Percentiles rank a stretch among this genome's conserved stretches.
These are phyloP conservation scores for Solenodon paradoxus DNA, from an alignment of 2,113 vertebrate genomes.

Conservation along the genomic window DNA sequence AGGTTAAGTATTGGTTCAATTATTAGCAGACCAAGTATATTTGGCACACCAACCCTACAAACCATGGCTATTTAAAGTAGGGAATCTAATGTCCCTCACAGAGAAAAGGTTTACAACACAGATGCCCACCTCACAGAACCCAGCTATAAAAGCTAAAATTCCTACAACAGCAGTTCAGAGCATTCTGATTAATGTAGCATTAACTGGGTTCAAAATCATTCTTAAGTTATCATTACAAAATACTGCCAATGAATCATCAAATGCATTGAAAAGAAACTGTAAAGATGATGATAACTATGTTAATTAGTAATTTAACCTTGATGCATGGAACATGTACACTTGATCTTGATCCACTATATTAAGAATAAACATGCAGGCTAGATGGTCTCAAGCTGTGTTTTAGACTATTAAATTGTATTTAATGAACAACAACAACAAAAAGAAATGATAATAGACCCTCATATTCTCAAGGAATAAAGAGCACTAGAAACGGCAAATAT, in stretches of 20 bases:
- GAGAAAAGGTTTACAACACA: constrained; percentile 96
- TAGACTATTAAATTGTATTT: constrained; percentile 50
- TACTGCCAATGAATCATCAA: constrained; percentile 80
- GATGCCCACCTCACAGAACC: constrained; percentile 91
- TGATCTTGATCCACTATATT: constrained; percentile 34
- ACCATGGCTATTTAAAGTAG: constrained; percentile 86
- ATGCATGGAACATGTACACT: neutral
- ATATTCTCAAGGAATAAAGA: neutral
- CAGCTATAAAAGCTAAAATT: constrained; percentile 81
- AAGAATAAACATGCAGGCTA: constrained; percentile 56
- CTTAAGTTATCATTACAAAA: constrained; percentile 91
- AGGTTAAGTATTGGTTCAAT: constrained; percentile 83
- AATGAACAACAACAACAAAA: too few relatives aligned
- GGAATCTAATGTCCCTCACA: constrained; percentile 89
- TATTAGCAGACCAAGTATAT: constrained; percentile 83
- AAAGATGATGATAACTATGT: constrained; percentile 93
- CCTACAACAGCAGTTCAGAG: constrained; percentile 91
- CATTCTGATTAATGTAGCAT: constrained; percentile 93
- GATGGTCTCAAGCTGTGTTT: constrained; percentile 53
- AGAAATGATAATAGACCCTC: neutral
- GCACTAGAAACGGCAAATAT: neutral
- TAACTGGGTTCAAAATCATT: constrained; percentile 97
- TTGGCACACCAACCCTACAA: constrained; percentile 80
- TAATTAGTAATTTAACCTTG: constrained; percentile 56
- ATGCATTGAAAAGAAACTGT: constrained; percentile 93